Percentiles rank a stretch among this genome's conserved stretches.
These are phyloP conservation scores for Danio jaintianensis DNA, from an alignment of 2,797 vertebrate genomes.

Conservation along the genomic window DNA sequence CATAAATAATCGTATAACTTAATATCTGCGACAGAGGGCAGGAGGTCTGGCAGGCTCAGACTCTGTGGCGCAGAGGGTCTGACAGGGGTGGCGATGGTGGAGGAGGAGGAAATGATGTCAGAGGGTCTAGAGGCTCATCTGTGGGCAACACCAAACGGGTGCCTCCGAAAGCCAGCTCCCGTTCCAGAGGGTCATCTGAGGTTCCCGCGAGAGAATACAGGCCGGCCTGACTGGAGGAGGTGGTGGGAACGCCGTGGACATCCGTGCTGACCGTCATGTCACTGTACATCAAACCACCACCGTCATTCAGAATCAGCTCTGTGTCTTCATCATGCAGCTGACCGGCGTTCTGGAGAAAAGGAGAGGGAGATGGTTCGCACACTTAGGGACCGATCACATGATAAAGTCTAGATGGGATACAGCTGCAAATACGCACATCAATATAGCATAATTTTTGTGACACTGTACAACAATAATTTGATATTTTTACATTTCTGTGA, in stretches of 20 bases:
- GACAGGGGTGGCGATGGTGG: slow-evolving; percentile 73
- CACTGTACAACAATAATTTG: no score
- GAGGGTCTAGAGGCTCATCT: slow-evolving; percentile 85
- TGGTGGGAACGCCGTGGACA: slow-evolving; percentile 69
- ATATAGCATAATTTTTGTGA: no score
- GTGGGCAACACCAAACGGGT: slow-evolving; percentile 91
- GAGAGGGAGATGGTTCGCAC: neutral
- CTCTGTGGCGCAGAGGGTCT: slow-evolving; percentile 74
- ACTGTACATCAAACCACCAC: slow-evolving; percentile 87
- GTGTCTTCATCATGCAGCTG: slow-evolving; percentile 90
- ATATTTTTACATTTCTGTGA: no score
- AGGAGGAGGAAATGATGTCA: slow-evolving; percentile 72
- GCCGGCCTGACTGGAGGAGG: slow-evolving; percentile 57
- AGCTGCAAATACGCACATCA: no score
- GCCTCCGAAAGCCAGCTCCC: slow-evolving; percentile 88
- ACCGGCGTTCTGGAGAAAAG: slow-evolving; percentile 84
- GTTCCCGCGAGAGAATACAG: slow-evolving; percentile 76
- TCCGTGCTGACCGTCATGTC: slow-evolving; percentile 89
- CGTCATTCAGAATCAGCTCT: slow-evolving; percentile 90
- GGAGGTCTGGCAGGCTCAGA: slow-evolving; percentile 60
- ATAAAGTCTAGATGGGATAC: no score
- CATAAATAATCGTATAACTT: slow-evolving; percentile 24
- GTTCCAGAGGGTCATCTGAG: slow-evolving; percentile 81
- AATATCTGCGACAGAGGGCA: neutral
- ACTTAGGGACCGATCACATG: neutral